Base-by-base conservation (phyloP, 2,797 vertebrate genomes). In the Pipistrellus pygmaeus region DNA sequence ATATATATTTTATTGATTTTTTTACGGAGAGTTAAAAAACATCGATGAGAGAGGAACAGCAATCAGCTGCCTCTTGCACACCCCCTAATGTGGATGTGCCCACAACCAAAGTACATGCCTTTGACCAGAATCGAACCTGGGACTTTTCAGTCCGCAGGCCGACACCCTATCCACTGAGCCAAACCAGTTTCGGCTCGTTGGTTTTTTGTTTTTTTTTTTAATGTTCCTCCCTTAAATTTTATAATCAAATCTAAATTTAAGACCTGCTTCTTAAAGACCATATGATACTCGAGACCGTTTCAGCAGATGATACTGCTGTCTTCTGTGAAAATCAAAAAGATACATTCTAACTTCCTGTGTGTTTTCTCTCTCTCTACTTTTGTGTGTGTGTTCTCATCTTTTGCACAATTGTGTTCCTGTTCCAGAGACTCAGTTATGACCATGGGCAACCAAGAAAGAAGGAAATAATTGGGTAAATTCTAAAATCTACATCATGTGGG, bases 221-320 rank as follows among this genome's bases (percentile, higher is more conserved):
- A 73, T 46, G 32, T 48, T 48, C 18, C 81, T 66, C 66, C 32
- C 77, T 93, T 91, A 87, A 81, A 87, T 66, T 84, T 83, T 81
- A 90, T n/a, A 85, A 60, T 55, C 27, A 68, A 66, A 80, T 81
- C 44, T 60, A 51, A 85, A 55, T n/a, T n/a, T n/a, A n/a, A n/a
- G 11, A 85, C 53, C 21, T 88, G 9, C 9, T 87, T 73, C 64
- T 53, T 55, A 80, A 87, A 32, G 21, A 35, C 9, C 11, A 57
- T 13, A 69, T 69, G 62, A 69, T 44, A 32, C 48, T 69, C 35
- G 8, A 88, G 75, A 68, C 23, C 7, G 8, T n/a, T 66, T 38
- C 48, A 68, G 48, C 86, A 78, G 25, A 93, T 1, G 6, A 25
- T 53, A 87, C 13, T 64, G n/a, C 23, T 30, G 5, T 75, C n/a